Evolutionary conservation across 2,888 invertebrate genomes (phyloP).

Genomic region (Eupithecia pulchellata): DNA sequence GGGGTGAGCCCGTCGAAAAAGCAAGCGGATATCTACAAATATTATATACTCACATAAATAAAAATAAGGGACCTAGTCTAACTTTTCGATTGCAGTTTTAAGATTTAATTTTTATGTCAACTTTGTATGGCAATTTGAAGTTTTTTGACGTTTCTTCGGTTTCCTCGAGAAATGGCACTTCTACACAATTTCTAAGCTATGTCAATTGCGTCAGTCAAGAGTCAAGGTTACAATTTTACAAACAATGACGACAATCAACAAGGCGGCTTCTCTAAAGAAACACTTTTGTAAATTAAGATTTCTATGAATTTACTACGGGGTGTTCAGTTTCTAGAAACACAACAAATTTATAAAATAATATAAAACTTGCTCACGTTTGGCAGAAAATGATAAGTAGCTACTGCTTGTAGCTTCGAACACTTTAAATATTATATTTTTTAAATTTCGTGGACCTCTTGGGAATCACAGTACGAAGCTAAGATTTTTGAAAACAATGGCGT

Average conservation of each 20-base stretch:
- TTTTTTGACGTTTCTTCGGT: no score
- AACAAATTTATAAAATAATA: neutral
- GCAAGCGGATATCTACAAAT: no score
- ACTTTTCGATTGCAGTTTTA: no score
- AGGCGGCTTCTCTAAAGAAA: constrained; percentile 24
- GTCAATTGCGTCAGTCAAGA: constrained; percentile 23
- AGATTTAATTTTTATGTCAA: no score
- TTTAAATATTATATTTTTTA: no score
- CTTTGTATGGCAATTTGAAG: no score
- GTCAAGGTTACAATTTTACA: constrained; percentile 22
- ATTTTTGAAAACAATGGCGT: no score
- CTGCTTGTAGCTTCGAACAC: neutral
- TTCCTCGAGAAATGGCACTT: neutral
- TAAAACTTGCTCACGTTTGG: neutral
- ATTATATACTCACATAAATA: no score
- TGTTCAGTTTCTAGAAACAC: constrained; percentile 9
- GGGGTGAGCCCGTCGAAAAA: no score
- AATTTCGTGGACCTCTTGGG: no score
- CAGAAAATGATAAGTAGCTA: neutral
- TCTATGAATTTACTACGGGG: constrained; percentile 34
- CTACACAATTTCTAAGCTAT: constrained; percentile 9
- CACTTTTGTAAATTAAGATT: constrained; percentile 23
- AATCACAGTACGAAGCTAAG: no score
- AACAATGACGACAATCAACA: constrained; percentile 17
- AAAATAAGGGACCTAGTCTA: no score